These are phyloP conservation scores for Chlorospingus flavigularis DNA, from an alignment of 2,797 vertebrate genomes.

Conservation along the genomic window DNA sequence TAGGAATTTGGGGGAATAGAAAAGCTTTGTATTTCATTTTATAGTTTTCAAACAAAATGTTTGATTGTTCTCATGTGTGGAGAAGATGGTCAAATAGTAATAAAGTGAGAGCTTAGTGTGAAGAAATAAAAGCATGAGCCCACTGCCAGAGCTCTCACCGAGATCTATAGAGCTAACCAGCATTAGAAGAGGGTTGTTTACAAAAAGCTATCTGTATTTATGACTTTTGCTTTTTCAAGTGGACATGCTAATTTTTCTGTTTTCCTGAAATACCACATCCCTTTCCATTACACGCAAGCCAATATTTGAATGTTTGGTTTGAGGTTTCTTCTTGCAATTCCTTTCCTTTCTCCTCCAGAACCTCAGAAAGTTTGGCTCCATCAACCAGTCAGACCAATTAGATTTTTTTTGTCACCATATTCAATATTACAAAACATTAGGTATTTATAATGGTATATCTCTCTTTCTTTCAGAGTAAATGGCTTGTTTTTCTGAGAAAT, in stretches of 20 bases:
- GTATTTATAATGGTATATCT: neutral
- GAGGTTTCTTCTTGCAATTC: rapidly evolving
- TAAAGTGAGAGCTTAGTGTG: neutral
- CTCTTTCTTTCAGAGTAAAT: neutral
- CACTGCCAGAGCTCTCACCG: neutral
- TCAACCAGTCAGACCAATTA: neutral
- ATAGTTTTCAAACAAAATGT: neutral
- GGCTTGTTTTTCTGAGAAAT: neutral
- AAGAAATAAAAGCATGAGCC: neutral
- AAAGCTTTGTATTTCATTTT: neutral
- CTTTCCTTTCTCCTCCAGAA: neutral
- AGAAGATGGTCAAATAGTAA: neutral
- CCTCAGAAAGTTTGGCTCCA: neutral
- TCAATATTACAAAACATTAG: neutral
- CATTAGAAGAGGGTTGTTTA: neutral
- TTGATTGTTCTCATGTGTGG: neutral
- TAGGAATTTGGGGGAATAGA: neutral
- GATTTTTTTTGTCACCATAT: neutral
- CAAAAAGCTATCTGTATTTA: neutral
- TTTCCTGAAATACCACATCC: neutral
- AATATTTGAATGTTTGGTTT: neutral
- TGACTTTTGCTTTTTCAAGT: neutral
- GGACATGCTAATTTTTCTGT: neutral
- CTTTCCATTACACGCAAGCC: neutral
- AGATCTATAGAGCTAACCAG: neutral